Conservation (phyloP, 35 echinoderm and acorn worm genomes). For the Ophioderma brevispina region DNA sequence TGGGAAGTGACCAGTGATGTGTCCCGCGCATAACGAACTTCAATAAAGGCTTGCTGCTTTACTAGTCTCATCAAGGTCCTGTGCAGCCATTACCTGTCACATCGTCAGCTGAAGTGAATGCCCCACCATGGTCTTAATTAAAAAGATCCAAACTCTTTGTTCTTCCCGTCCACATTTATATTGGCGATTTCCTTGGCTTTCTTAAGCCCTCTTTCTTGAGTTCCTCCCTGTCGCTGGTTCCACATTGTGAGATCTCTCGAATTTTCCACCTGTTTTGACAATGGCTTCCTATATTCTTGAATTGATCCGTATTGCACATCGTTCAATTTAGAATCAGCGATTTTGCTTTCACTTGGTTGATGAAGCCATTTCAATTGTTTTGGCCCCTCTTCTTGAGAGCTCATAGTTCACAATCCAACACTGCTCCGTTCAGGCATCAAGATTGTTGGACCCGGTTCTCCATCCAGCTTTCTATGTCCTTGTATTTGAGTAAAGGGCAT, state of each 20-base stretch:
- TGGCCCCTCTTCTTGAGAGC: not conserved
- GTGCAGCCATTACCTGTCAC: not conserved
- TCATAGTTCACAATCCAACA: not conserved
- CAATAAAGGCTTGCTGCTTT: not conserved
- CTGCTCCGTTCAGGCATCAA: not conserved
- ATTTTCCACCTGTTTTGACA: not conserved
- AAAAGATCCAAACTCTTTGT: not conserved
- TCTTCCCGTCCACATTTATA: not conserved
- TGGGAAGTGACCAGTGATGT: not conserved
- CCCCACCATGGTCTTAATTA: not conserved
- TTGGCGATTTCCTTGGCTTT: not conserved
- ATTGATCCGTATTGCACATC: not conserved
- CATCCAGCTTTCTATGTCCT: not conserved
- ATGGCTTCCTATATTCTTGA: not conserved
- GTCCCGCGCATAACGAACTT: not conserved
- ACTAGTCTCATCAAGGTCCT: not conserved
- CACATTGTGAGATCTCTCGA: not conserved
- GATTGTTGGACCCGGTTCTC: not conserved
- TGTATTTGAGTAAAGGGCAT: not conserved
- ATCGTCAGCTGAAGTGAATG: not conserved
- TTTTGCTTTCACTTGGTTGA: not conserved
- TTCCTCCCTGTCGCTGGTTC: not conserved
- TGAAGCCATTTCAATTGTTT: not conserved
- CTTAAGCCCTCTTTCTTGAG: not conserved
- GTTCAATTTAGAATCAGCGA: not conserved